Evolutionary conservation across 2,797 vertebrate genomes (phyloP), one percentile per base, ranked within the genome.

Genomic region (Chelon labrosus): DNA sequence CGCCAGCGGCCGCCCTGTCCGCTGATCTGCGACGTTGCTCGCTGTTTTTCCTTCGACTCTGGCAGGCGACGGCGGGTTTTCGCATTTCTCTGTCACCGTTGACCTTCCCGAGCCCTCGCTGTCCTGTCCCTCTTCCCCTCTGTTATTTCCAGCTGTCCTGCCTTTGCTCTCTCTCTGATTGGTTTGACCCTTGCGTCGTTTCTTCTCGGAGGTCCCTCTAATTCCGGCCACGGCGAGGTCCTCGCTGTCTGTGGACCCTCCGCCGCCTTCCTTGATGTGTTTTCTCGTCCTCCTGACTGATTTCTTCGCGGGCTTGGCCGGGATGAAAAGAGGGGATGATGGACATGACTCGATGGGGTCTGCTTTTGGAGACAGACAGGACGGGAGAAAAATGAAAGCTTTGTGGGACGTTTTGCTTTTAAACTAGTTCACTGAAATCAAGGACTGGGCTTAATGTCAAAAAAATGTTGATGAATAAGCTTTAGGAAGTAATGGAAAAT

Each of bases 321-420:
- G 93, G 71, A 95, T 63, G 55, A 95, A 95, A 42, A 94, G 80
- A 55, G 93, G 93, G 19, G 94, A 93, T 59, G 94, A 95, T 56
- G 89, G 84, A 69, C 92, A 78, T 4, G 90, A 92, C 52, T 91
- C 89, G 0, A 56, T 1, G 50, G 69, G 37, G 74, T 80, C 93
- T 94, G 83, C 4, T 51, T 22, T 51, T 51, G 56, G 79, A 76
- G 47, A 62, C 10, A 81, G 57, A 70, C 59, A 2, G 65, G 70
- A 70, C 27, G 19, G 27, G 22, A 50, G 12, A 60, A 59, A 67
- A 67, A 75, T 16, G 13, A 44, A 44, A 44, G 52, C 47, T 75
- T 64, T 63, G 53, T 71, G 39, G 56, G 47, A 58, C 16, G 51
- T 81, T 81, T 80, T 79, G 73, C 77, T 68, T 82, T 75, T 44